A percentile compares a stretch with the other conserved stretches of the same genome.
These are phyloP conservation scores for Drosophila auraria DNA, from an alignment of 1,140 invertebrate genomes.

Conservation along the genomic window DNA sequence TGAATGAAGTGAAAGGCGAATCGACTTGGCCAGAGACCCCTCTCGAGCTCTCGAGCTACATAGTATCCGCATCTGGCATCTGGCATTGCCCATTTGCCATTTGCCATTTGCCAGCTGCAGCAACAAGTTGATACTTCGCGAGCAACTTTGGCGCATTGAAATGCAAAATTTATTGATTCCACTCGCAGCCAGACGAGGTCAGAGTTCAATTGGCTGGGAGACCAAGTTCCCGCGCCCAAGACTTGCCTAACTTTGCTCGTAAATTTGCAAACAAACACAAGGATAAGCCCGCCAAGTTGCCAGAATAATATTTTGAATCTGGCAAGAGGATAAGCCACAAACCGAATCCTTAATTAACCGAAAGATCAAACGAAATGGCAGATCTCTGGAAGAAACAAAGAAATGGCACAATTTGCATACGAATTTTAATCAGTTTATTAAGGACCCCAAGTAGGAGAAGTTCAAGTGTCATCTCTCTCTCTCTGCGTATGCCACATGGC, in stretches of 20 bases:
- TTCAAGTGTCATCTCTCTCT: not conserved
- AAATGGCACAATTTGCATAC: constrained; percentile 2
- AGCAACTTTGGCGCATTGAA: constrained; percentile 27
- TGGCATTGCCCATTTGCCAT: not conserved
- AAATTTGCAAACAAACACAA: not conserved
- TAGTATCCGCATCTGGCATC: constrained; percentile 3
- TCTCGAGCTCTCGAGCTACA: not conserved
- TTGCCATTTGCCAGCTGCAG: constrained; percentile 19
- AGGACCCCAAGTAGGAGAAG: not conserved
- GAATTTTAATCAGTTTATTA: constrained; percentile 19
- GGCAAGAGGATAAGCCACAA: no score
- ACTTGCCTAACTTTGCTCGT: not conserved
- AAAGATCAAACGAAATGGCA: constrained; percentile 9
- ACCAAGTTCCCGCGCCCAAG: no score
- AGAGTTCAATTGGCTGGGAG: no score
- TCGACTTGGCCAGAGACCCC: constrained; percentile 25
- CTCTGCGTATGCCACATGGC: not conserved
- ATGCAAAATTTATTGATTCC: constrained; percentile 43
- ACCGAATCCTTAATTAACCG: not conserved
- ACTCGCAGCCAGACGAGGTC: constrained; percentile 14
- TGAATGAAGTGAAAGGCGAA: constrained; percentile 74
- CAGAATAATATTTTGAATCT: not conserved
- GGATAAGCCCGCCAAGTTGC: not conserved
- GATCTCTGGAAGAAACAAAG: not conserved
- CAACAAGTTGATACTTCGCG: constrained; percentile 50